These are phyloP conservation scores for Paragorgia papillata DNA, from an alignment of 92 coral and sea anemone species.

Conservation along the genomic window DNA sequence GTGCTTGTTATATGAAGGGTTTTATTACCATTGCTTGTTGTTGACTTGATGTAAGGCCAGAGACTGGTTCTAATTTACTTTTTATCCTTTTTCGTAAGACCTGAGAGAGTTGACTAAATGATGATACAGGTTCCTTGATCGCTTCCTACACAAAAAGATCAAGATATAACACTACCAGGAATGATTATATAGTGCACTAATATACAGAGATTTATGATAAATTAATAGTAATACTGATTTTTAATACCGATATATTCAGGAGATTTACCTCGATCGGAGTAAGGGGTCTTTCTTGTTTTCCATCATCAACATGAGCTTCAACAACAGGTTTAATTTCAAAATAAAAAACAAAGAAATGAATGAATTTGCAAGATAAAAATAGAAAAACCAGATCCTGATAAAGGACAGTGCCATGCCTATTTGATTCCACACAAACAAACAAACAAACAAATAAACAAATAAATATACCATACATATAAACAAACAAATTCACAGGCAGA, in stretches of 20 bases:
- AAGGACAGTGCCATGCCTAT: too few relatives aligned
- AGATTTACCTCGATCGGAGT: conserved; percentile 86
- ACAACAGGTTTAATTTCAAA: conserved; percentile 52
- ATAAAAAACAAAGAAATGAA: neutral
- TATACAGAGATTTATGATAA: too few relatives aligned
- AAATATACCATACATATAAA: too few relatives aligned
- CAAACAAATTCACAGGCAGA: too few relatives aligned
- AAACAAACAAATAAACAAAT: too few relatives aligned
- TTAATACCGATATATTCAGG: neutral
- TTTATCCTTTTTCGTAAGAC: conserved; percentile 78
- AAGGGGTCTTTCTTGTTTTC: conserved; percentile 84
- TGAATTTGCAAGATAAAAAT: too few relatives aligned
- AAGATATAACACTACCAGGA: too few relatives aligned
- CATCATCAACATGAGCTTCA: conserved; percentile 79
- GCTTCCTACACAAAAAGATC: conserved; percentile 67
- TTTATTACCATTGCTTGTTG: conserved; percentile 89
- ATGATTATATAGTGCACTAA: too few relatives aligned
- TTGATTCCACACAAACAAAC: too few relatives aligned
- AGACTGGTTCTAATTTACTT: conserved; percentile 63
- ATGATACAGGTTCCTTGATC: conserved; percentile 71
- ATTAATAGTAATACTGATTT: neutral
- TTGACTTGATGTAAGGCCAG: conserved; percentile 75
- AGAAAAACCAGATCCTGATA: too few relatives aligned
- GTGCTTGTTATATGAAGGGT: too few relatives aligned
- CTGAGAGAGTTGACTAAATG: conserved; percentile 81